Conservation (phyloP, 2,797 vertebrate species). For the Microctenopoma lineatum region DNA sequence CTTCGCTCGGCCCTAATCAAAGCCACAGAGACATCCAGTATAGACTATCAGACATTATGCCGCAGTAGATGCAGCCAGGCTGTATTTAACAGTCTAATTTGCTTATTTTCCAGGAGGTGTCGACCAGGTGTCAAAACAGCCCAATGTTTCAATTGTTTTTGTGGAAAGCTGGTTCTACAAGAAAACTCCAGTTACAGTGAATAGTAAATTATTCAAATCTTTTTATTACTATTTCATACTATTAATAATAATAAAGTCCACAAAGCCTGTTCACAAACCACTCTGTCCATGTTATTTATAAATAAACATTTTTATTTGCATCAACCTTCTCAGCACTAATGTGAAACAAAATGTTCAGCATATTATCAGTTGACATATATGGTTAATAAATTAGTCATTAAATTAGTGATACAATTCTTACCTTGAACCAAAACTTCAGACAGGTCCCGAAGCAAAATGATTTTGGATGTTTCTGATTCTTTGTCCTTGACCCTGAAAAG, state of each 20-base stretch:
- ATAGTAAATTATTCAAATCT: neutral
- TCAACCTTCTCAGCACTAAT: no score
- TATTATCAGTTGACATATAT: neutral
- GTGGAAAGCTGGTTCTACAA: conserved; percentile 17
- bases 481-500: conserved; percentile 51
- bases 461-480: conserved; percentile 59
- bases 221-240: neutral
- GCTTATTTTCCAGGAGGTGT: conserved; percentile 78
- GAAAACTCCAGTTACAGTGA: neutral
- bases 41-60: conserved; percentile 3
- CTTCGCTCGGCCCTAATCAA: conserved; percentile 47
- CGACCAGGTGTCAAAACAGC: conserved; percentile 30
- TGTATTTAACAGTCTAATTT: conserved; percentile 78
- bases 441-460: conserved; percentile 54
- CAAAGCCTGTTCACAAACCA: neutral
- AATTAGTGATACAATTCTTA: conserved; percentile 40
- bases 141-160: conserved; percentile 65
- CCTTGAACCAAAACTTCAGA: conserved; percentile 76
- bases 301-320: neutral
- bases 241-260: neutral
- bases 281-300: neutral
- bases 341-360: no score
- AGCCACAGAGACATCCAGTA: conserved; percentile 13
- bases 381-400: conserved; percentile 21
- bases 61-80: neutral